phyloP scores from a whole-genome alignment of 2,888 invertebrate genomes.

The Polyommatus iphigenia region DNA sequence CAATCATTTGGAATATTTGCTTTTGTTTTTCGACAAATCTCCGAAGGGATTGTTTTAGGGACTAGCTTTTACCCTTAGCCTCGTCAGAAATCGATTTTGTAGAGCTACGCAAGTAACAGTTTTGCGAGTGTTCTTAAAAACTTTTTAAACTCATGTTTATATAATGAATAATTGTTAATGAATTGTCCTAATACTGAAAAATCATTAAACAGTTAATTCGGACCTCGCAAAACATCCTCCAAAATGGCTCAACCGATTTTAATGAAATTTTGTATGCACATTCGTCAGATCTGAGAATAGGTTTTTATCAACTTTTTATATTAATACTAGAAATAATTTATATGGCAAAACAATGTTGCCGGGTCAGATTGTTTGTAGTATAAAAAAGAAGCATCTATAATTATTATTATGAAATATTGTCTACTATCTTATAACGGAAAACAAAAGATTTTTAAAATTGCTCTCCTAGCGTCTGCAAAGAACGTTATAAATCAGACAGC shows the following conservation, averaged over 20 bases:
- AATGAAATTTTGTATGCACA: too few species aligned
- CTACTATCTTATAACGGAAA: not conserved
- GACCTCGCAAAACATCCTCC: too few species aligned
- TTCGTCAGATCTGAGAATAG: too few species aligned
- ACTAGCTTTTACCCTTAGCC: conserved; percentile 3
- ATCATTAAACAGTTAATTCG: too few species aligned
- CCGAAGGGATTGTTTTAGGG: conserved; percentile 8
- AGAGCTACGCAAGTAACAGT: not conserved
- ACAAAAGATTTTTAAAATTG: not conserved
- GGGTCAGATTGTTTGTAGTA: not conserved
- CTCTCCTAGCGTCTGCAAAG: not conserved
- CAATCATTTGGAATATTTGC: conserved; percentile 29
- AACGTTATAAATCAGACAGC: conserved; percentile 2
- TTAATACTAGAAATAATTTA: too few species aligned
- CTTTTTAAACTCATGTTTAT: too few species aligned
- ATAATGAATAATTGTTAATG: too few species aligned
- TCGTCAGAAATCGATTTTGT: not conserved
- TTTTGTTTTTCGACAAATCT: conserved; percentile 24
- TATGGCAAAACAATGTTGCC: too few species aligned
- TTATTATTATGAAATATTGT: not conserved
- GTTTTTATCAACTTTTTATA: too few species aligned
- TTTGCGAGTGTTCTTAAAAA: not conserved
- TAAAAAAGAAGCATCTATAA: not conserved
- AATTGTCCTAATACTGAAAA: too few species aligned
- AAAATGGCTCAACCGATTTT: too few species aligned